A percentile compares a stretch with the other conserved stretches of the same genome.
Evolutionary conservation across 2,888 invertebrate genomes (phyloP).

Genomic region (Endotricha flammealis): DNA sequence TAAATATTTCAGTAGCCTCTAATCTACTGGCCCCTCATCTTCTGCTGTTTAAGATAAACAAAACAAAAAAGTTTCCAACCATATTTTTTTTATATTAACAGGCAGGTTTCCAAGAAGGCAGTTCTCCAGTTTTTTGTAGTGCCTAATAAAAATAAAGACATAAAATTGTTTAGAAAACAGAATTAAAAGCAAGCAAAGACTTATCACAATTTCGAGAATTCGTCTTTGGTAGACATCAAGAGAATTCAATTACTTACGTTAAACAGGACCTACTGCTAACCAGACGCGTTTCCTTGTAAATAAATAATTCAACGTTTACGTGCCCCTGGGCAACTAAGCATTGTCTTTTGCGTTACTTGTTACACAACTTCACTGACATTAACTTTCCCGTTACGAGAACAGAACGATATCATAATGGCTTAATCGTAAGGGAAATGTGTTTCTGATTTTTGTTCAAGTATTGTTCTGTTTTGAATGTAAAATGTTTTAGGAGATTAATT

Average conservation of each 20-base stretch:
- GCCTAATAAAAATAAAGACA: too few relatives aligned
- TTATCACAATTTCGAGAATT: neutral
- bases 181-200: neutral
- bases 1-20: too few relatives aligned
- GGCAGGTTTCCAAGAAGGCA: too few relatives aligned
- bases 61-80: too few relatives aligned
- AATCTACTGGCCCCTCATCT: too few relatives aligned
- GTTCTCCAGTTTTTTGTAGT: too few relatives aligned
- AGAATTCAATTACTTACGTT: conserved; percentile 30
- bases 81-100: too few relatives aligned
- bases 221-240: conserved; percentile 14
- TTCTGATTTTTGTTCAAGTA: conserved; percentile 2
- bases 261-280: conserved; percentile 21
- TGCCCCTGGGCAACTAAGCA: conserved; percentile 11
- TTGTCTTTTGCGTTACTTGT: conserved; percentile 14
- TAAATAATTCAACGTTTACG: conserved; percentile 28
- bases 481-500: neutral
- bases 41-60: too few relatives aligned
- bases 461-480: neutral
- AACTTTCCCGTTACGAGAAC: conserved; percentile 4
- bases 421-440: conserved; percentile 3
- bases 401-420: neutral
- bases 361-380: conserved; percentile 6
- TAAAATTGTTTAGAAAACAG: too few relatives aligned
- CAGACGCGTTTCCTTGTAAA: conserved; percentile 12